These are phyloP conservation scores for Sinocyclocheilus grahami DNA, from an alignment of 2,113 vertebrate species.

Conservation along the genomic window DNA sequence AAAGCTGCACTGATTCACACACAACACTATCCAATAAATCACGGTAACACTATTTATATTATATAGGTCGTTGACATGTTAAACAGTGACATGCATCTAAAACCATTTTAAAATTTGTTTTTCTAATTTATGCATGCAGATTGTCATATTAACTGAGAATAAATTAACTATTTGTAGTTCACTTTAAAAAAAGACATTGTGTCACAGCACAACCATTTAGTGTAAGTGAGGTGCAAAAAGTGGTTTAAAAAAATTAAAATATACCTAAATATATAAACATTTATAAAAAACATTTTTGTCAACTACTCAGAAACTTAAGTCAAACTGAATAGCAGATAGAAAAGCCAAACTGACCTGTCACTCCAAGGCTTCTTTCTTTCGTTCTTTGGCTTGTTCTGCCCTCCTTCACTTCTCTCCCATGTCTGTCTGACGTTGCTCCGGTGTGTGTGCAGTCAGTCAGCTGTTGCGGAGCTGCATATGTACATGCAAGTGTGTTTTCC, in stretches of 20 bases:
- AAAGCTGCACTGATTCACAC: background rate
- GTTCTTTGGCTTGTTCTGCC: background rate
- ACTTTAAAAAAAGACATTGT: background rate
- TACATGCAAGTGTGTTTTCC: slow-evolving; percentile 56
- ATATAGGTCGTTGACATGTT: background rate
- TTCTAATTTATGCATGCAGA: background rate
- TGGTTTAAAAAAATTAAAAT: background rate
- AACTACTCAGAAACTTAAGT: background rate
- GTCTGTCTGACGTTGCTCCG: slow-evolving; percentile 50
- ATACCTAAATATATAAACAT: too few species aligned
- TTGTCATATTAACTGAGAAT: background rate
- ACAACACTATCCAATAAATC: background rate
- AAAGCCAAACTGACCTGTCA: slow-evolving; percentile 17
- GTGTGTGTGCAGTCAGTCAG: slow-evolving; percentile 60
- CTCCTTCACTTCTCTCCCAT: slow-evolving; percentile 34
- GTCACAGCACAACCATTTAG: background rate
- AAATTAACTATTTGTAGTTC: background rate
- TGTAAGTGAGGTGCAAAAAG: background rate
- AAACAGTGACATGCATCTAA: background rate
- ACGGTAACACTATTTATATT: background rate
- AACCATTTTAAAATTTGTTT: background rate
- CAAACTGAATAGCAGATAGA: background rate
- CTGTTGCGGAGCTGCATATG: slow-evolving; percentile 34
- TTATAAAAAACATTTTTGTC: background rate
- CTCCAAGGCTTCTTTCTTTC: background rate